A percentile compares a stretch with the other conserved stretches of the same genome.
Evolutionary conservation across 2,797 vertebrate genomes (phyloP).

Genomic region (Limosa lapponica): DNA sequence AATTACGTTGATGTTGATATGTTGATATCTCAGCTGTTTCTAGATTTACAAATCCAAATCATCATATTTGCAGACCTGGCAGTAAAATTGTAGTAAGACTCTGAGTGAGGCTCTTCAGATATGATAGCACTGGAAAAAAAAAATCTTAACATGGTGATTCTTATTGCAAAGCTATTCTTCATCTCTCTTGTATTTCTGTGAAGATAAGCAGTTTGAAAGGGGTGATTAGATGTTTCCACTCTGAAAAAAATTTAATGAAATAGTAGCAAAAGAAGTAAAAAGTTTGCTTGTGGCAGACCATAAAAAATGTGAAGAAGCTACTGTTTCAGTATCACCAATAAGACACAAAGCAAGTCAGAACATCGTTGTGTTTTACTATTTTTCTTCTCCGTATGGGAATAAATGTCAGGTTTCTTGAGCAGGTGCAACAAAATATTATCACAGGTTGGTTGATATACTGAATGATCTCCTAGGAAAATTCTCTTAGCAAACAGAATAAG

Average conservation of each 20-base stretch:
- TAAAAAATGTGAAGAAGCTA: neutral
- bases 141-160: neutral
- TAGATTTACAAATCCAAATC: neutral
- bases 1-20: neutral
- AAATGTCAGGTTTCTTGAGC: neutral
- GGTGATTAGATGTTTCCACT: neutral
- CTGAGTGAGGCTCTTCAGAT: neutral
- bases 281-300: neutral
- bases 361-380: neutral
- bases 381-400: neutral
- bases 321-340: neutral
- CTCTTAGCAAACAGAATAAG: neutral
- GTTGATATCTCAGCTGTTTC: neutral
- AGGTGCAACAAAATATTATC: neutral
- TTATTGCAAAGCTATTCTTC: neutral
- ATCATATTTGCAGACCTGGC: neutral
- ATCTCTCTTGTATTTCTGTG: neutral
- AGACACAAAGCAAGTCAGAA: neutral
- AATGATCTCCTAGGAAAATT: neutral
- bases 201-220: neutral
- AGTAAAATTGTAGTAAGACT: neutral
- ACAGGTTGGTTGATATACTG: neutral
- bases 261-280: neutral
- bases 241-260: neutral
- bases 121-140: neutral